Base-by-base conservation (phyloP, 1,140 invertebrate genomes). In the Camponotus pennsylvanicus region DNA sequence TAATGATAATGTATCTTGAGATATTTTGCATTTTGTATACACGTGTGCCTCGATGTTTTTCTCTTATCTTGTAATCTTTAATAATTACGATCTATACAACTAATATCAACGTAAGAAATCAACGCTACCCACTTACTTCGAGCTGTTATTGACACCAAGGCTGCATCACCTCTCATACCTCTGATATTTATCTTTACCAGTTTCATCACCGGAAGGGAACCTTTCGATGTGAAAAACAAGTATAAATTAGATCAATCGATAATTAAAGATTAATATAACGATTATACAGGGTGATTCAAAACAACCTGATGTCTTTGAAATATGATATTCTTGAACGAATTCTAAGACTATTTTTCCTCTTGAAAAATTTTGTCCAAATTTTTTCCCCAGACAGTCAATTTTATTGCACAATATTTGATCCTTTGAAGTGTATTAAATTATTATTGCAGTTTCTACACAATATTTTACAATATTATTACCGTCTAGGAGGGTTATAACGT, bases 31-130 rank as follows among this genome's bases (percentile, higher is more conserved):
- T 27, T 21, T 57, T 57, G 13, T 57, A 49, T 69, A 49, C 11
- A 9, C 9, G n/a, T 21, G 21, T 37, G 3, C 9, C 3, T 80
- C 45, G 49, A 67, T 52, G 55, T 57, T 55, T 57, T 34, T 42
- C 49, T 64, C n/a, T 45, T 77, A 64, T 77, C 37, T 61, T 7
- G 13, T 34, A 70, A 70, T 57, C 37, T 70, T 55, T 80, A 49
- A 45, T 42, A 42, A 42, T 69, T 49, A 80, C 52, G 78, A 70
- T 80, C 37, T 18, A 34, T 11, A 21, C 11, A 52, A 18, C 27
- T 37, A 42, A 15, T 78, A 49, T 40, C 18, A 78, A 37, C 6
- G 15, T 45, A 13, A 21, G 61, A 45, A 57, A 57, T 9, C 5
- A 49, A 66, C 32, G 37, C 32, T 34, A 13, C 21, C 9, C 9